A percentile compares a stretch with the other conserved stretches of the same genome.
Conservation (phyloP, 2,888 invertebrate species). For the Petrolisthes cinctipes region DNA sequence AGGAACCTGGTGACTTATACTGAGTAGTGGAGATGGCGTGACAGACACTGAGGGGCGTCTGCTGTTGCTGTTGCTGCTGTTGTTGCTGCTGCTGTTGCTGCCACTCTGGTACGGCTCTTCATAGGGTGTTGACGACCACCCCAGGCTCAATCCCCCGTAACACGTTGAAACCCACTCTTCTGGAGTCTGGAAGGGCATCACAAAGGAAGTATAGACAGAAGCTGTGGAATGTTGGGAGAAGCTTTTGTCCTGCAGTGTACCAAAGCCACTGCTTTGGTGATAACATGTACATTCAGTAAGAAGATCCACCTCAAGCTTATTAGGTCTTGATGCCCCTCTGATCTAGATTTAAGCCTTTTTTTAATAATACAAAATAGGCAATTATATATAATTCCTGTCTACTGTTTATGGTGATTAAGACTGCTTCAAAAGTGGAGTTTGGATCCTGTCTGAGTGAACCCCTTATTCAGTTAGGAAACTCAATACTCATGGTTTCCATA, state of each 20-base stretch:
- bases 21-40: slow-evolving; percentile 44
- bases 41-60: slow-evolving; percentile 57
- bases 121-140: slow-evolving; percentile 26
- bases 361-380: no score
- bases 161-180: slow-evolving; percentile 74
- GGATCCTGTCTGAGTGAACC: no score
- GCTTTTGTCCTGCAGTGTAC: not conserved
- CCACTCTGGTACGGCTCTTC: slow-evolving; percentile 41
- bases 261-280: not conserved
- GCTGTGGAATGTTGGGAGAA: not conserved
- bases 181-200: slow-evolving; percentile 74
- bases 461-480: no score
- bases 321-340: no score
- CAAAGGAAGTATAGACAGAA: slow-evolving; percentile 1
- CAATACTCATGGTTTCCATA: no score
- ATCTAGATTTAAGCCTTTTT: no score
- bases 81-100: slow-evolving; percentile 54
- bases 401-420: no score
- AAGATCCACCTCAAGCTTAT: no score
- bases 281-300: not conserved
- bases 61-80: slow-evolving; percentile 54
- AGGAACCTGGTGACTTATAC: slow-evolving; percentile 38
- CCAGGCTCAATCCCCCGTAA: slow-evolving; percentile 37
- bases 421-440: no score
- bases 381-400: no score